Evolutionary conservation across 2,797 vertebrate species (phyloP), one percentile per base, ranked within the genome.

Genomic region (Agapornis canus): DNA sequence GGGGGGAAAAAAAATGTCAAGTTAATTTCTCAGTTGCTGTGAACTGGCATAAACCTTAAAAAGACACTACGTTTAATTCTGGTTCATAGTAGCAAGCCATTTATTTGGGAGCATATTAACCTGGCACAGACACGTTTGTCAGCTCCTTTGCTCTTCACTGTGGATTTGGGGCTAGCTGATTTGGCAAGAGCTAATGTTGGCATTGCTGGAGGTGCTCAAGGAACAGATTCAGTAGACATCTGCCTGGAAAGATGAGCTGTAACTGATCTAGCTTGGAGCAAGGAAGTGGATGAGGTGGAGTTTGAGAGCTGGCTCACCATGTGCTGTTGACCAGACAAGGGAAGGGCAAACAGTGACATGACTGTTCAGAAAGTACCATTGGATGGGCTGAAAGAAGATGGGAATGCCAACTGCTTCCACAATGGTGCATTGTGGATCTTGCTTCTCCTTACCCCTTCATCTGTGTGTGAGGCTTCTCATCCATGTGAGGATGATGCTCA

Each of bases 371-470:
- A 56, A 7, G 39, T 32, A 15, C 56, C 15, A 13, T 49, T 23
- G 57, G 29, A 22, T 64, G 54, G 68, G 42, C 51, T n/a, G 63
- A 66, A 64, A 49, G 65, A 39, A 65, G 66, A 32, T 29, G 18
- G 29, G 48, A 39, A 29, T 63, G 32, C 14, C 56, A 56, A 11
- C n/a, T 64, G 6, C 2, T 0, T 32, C 45, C 0, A 1, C 45
- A 64, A 27, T 51, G 57, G 40, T 29, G 25, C 9, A 1, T 8
- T 12, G 17, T 48, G 51, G 31, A 56, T 25, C 26, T 51, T 49
- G 6, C 27, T 56, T 54, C 52, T 70, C 29, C 20, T 73, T 47
- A 48, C 7, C 25, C 26, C n/a, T 57, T 59, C n/a, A 15, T 69
- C 49, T 13, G 3, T 5, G 8, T 48, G 16, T 9, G 49, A 87